These are phyloP conservation scores for Acleris literana DNA, from an alignment of 2,888 invertebrate species.

Conservation along the genomic window DNA sequence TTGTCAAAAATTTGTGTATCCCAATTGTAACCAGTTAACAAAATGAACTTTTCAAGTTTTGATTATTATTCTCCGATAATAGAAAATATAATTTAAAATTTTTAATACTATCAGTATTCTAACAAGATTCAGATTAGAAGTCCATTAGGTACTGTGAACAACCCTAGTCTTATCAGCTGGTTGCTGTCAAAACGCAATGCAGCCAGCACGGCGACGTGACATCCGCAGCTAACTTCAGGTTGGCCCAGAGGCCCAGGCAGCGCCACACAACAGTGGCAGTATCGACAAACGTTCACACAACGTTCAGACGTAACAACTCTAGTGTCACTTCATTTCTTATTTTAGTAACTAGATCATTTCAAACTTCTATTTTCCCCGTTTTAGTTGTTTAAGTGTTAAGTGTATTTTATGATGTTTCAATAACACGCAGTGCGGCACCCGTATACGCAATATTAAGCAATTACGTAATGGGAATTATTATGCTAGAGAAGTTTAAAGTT, in stretches of 20 bases:
- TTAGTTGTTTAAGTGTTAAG: slow-evolving; percentile 79
- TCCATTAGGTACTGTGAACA: slow-evolving; percentile 34
- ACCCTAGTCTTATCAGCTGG: slow-evolving; percentile 76
- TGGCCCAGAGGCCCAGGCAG: slow-evolving; percentile 57
- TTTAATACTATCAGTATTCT: not conserved
- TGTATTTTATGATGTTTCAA: slow-evolving; percentile 71
- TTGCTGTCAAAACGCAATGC: slow-evolving; percentile 68
- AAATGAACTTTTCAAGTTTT: too few species aligned
- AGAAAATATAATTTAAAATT: too few species aligned
- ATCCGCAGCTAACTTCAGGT: slow-evolving; percentile 66
- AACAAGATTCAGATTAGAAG: slow-evolving; percentile 1
- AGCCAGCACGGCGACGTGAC: slow-evolving; percentile 61
- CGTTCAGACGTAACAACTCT: slow-evolving; percentile 78
- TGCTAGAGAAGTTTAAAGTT: slow-evolving; percentile 83
- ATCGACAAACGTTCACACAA: slow-evolving; percentile 82
- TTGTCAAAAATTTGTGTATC: too few species aligned
- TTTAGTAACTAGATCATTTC: slow-evolving; percentile 74
- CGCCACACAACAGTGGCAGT: slow-evolving; percentile 76
- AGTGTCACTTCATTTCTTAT: slow-evolving; percentile 78
- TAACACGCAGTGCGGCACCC: slow-evolving; percentile 76
- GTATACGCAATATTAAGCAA: slow-evolving; percentile 75
- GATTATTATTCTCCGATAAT: too few species aligned
- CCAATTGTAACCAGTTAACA: too few species aligned
- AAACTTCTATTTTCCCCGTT: slow-evolving; percentile 68
- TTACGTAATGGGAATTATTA: slow-evolving; percentile 84